Base-by-base conservation (phyloP, 1,140 invertebrate genomes). In the Tetragnatha versicolor region DNA sequence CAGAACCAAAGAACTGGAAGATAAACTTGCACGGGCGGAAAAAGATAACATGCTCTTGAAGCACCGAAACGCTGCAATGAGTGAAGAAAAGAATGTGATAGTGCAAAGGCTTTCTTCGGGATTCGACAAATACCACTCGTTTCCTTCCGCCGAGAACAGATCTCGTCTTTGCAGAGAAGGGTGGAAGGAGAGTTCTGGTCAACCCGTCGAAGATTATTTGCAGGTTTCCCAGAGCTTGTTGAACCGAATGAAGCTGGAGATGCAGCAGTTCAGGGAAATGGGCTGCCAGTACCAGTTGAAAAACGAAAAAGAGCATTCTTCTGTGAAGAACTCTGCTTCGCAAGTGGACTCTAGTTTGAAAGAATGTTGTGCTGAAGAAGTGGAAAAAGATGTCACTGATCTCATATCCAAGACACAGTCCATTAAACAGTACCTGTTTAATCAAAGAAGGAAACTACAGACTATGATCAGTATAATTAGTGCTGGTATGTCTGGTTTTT, bases 201-300 rank as follows among this genome's bases (percentile, higher is more conserved):
- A 20, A 14, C 33, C 1, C 27, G n/a, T 14, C 17, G 51, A 69
- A 33, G 76, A 58, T 45, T 66, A 37, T 49, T 58, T 35, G 27
- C 35, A 79, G 47, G 63, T 68, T 7, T 69, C 76, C 1, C 76
- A 69, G n/a, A 69, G 60, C 25, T 39, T 79, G 33, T 14, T 79
- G 6, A n/a, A 79, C 17, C 22, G 60, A 27, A 69, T 79, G 63
- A 60, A 79, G 22, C 35, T 35, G 25, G 76, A 79, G 47, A 79
- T 79, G 63, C 68, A 47, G 29, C 63, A 79, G 20, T n/a, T 79
- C 17, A 27, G 58, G 31, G 39, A 79, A 49, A 55, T 68, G n/a
- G 49, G 49, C 14, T 31, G 9, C 14, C 39, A 45, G n/a, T 58
- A 22, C 12, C 25, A 45, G 53, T 5, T 12, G n/a, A 58, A 9